Evolutionary conservation across 2,113 vertebrate genomes (phyloP).

Genomic region (Phrynosoma platyrhinos): DNA sequence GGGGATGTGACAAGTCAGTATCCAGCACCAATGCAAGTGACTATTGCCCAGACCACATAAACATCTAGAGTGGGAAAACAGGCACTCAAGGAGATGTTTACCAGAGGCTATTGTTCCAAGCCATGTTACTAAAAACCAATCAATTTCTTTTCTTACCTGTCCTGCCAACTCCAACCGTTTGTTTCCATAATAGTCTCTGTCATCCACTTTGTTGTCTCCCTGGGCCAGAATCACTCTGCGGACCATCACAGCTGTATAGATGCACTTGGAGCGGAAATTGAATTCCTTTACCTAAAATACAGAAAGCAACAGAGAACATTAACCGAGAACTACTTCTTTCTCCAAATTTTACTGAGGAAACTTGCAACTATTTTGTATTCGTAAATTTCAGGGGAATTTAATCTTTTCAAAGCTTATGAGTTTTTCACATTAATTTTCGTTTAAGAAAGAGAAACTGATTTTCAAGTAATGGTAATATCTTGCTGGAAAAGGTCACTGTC

Average conservation of each 20-base stretch:
- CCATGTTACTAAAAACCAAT: not conserved
- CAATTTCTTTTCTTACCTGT: constrained; percentile 81
- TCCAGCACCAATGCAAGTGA: not conserved
- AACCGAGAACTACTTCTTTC: not conserved
- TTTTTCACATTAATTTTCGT: not conserved
- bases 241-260: constrained; percentile 98
- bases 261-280: constrained; percentile 97
- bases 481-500: not conserved
- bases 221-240: constrained; percentile 97
- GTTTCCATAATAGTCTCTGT: constrained; percentile 98
- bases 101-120: not conserved
- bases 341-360: not conserved
- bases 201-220: constrained; percentile 96
- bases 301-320: constrained; percentile 15
- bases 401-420: too few relatives aligned
- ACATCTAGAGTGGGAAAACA: too few relatives aligned
- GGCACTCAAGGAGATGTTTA: not conserved
- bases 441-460: not conserved
- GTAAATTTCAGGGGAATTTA: not conserved
- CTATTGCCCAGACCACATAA: not conserved
- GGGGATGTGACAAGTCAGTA: not conserved
- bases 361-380: not conserved
- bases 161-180: constrained; percentile 96
- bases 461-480: not conserved
- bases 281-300: constrained; percentile 94